Conservation (phyloP, 1,140 invertebrate species). For the Aradophagus sp. region DNA sequence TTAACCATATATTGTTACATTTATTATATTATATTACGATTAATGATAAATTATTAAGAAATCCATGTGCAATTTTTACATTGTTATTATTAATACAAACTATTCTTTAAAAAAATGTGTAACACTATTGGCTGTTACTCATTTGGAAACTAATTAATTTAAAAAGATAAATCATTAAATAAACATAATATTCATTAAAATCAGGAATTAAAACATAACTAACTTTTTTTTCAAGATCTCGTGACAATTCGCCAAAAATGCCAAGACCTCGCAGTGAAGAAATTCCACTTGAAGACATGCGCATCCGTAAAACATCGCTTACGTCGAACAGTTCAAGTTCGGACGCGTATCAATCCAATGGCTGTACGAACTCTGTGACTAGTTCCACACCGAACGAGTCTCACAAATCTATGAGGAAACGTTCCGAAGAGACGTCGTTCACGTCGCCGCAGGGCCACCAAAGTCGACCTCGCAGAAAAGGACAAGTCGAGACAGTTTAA, state of each 20-base stretch:
- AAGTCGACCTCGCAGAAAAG: constrained; percentile 75
- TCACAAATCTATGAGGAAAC: constrained; percentile 54
- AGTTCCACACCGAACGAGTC: constrained; percentile 51
- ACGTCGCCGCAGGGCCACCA: constrained; percentile 76
- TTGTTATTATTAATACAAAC: no score
- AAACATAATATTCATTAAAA: no score
- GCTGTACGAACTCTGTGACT: constrained; percentile 57
- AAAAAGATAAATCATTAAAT: no score
- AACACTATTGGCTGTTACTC: no score
- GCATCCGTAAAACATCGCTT: constrained; percentile 67
- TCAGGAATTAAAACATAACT: no score
- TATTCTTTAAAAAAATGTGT: no score
- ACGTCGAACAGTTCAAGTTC: constrained; percentile 57
- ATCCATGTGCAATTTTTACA: no score
- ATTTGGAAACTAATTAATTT: no score
- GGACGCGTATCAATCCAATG: constrained; percentile 65
- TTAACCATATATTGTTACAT: no score
- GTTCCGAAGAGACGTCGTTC: constrained; percentile 84
- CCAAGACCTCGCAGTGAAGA: constrained; percentile 86
- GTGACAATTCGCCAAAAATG: constrained; percentile 82
- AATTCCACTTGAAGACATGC: constrained; percentile 88
- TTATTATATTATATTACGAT: no score
- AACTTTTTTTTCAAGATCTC: no score
- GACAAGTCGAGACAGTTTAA: constrained; percentile 82
- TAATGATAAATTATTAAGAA: no score